Conservation (phyloP, 2,888 invertebrate genomes). For the Eristalis tenax region DNA sequence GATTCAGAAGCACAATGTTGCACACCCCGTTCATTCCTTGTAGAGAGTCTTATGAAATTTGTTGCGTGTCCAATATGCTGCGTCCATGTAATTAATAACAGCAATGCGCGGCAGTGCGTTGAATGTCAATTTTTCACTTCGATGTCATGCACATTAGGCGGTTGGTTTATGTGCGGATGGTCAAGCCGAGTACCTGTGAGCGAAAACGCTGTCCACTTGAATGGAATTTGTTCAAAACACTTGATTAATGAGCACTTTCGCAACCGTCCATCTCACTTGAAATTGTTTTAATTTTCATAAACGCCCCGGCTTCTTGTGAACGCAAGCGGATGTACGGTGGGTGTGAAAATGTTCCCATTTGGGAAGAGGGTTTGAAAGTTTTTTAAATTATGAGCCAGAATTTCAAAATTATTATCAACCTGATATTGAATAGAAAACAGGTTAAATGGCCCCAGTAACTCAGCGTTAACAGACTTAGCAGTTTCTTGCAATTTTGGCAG, state of each 20-base stretch:
- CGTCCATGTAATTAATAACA: constrained; percentile 19
- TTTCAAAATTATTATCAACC: no score
- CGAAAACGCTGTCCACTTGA: neutral
- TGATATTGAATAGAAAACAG: no score
- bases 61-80: constrained; percentile 1
- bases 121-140: constrained; percentile 36
- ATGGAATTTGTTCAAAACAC: neutral
- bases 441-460: no score
- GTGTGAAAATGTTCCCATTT: no score
- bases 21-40: constrained; percentile 5
- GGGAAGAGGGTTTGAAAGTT: no score
- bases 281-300: neutral
- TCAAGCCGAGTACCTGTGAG: neutral
- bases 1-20: constrained; percentile 1
- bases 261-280: neutral
- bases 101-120: constrained; percentile 9
- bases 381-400: no score
- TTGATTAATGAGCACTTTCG: neutral
- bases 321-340: no score
- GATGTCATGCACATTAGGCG: constrained; percentile 21
- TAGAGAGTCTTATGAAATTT: constrained; percentile 17
- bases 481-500: no score
- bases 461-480: no score
- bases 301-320: no score
- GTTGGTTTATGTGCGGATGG: neutral